phyloP scores from a whole-genome alignment of 2,888 invertebrate species.

The Thalpophila matura region DNA sequence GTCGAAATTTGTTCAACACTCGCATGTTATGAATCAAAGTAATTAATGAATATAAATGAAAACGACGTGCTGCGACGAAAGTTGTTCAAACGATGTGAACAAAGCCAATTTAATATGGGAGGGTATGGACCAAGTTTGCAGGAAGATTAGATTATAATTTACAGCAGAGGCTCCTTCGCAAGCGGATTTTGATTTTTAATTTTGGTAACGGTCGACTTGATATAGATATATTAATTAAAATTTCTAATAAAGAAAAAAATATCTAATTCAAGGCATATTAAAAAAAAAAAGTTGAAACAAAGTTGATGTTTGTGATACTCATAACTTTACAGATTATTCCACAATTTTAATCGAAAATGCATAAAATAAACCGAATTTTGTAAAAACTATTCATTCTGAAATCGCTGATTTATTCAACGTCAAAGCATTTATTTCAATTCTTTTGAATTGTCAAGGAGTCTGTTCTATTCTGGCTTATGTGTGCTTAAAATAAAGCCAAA shows the following conservation, averaged over 20 bases:
- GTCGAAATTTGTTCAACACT: conserved; percentile 63
- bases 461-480: too few relatives aligned
- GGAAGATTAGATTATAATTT: conserved; percentile 37
- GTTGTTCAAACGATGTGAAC: conserved; percentile 41
- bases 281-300: too few relatives aligned
- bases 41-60: conserved; percentile 50
- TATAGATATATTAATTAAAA: background rate
- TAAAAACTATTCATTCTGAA: background rate
- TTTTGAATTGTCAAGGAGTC: too few relatives aligned
- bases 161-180: conserved; percentile 5
- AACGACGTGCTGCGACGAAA: conserved; percentile 33
- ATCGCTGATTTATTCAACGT: background rate
- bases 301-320: background rate
- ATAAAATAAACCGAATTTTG: background rate
- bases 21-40: conserved; percentile 53
- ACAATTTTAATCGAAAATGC: background rate
- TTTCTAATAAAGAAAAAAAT: background rate
- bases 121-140: conserved; percentile 28
- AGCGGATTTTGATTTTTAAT: conserved; percentile 19
- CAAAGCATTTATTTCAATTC: too few relatives aligned
- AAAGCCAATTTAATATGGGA: conserved; percentile 41
- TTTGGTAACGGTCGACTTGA: background rate
- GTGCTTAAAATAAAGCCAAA: background rate
- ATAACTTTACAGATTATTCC: background rate
- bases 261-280: background rate